Evolutionary conservation across 2,113 vertebrate genomes (phyloP), one percentile per base, ranked within the genome.

Genomic region (Phoenicopterus ruber): DNA sequence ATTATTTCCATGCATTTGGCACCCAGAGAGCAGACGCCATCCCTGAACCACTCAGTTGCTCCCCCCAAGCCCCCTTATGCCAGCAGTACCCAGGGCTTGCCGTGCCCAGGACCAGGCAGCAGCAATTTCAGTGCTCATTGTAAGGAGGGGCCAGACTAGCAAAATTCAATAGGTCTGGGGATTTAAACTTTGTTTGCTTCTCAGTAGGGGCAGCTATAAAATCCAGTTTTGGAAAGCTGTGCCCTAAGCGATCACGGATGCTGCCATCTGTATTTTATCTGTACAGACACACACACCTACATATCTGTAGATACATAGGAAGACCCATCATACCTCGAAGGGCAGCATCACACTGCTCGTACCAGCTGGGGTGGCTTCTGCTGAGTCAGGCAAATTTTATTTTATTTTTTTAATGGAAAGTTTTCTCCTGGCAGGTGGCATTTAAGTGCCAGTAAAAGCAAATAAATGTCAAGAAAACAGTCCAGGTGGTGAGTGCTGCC

Each of bases 391-490:
- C 3, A 54, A 59, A 93, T 65, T 47, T 34, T 24, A 44, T 24
- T 72, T 70, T 74, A n/a, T 34, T 55, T 55, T 57, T 62, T 86
- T 66, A 3, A 66, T 32, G 85, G 91, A 36, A 80, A 88, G 63
- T 88, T 86, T 95, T 94, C 40, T 95, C 86, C 58, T 67, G 31
- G 89, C 96, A 97, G 96, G 94, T 94, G 93, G 83, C 76, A 55
- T 92, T 40, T 86, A 92, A 91, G 92, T 82, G 96, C 94, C 97
- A 96, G 93, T 90, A 81, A 97, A 96, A 96, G 82, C 95, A 97
- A 96, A 96, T 95, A 93, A 92, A 96, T 91, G 82, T 95, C 94
- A 96, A 88, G 92, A 95, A 95, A 96, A 94, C 73, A 94, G 92
- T 38, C 84, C 97, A 91, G 76, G 66, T 87, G 94, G 95, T 82